Evolutionary conservation across 2,888 invertebrate species (phyloP).

Genomic region (Ormyrus labotus): DNA sequence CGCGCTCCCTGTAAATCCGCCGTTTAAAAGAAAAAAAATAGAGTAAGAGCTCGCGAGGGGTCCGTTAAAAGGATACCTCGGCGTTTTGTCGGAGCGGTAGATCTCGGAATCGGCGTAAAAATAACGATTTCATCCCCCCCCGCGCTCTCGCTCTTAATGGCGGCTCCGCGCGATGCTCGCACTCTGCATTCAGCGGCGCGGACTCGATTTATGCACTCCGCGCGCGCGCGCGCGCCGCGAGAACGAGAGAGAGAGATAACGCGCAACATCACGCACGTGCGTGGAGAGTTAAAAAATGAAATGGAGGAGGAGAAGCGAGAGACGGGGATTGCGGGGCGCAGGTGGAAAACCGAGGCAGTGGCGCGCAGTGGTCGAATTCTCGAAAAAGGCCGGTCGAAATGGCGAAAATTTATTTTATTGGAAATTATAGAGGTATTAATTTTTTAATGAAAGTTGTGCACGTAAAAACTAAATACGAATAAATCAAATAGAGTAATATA

Average conservation of each 20-base stretch:
- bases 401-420: no score
- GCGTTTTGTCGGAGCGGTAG: no score
- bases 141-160: constrained; percentile 6
- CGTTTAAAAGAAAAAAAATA: no score
- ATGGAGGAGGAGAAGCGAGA: neutral
- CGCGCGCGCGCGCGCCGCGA: neutral
- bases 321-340: constrained; percentile 4
- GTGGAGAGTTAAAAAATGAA: neutral
- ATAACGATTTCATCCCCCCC: constrained; percentile 14
- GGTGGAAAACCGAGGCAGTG: no score
- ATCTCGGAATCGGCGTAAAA: constrained; percentile 15
- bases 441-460: no score
- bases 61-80: no score
- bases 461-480: no score
- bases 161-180: neutral
- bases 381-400: no score
- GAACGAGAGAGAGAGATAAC: neutral
- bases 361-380: no score
- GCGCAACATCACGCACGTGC: neutral
- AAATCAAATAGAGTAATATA: no score
- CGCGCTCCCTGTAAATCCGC: no score
- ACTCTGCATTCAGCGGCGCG: constrained; percentile 1
- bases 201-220: constrained; percentile 37
- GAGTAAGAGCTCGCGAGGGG: neutral
- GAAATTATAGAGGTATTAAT: no score